Conservation (phyloP, 1,140 invertebrate genomes). For the Euborellia annulipes region DNA sequence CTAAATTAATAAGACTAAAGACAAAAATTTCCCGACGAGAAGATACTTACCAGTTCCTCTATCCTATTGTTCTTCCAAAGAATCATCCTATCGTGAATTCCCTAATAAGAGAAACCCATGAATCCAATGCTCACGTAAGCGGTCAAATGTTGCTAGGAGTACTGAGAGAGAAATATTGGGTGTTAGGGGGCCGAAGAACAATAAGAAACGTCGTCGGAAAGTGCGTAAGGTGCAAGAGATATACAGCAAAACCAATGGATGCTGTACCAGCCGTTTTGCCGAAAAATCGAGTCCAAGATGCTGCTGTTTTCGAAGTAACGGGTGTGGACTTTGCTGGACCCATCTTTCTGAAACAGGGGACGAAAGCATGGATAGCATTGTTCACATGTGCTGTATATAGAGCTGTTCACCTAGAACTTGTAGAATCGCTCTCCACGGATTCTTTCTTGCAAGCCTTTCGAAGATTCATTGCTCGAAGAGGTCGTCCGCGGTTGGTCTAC, state of each 20-base stretch:
- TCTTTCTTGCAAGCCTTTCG: conserved; percentile 23
- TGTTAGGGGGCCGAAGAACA: conserved; percentile 14
- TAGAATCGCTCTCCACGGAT: conserved; percentile 21
- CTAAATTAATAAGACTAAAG: conserved; percentile 2
- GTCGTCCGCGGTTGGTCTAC: conserved; percentile 18
- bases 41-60: conserved; percentile 1
- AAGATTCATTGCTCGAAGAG: conserved; percentile 26
- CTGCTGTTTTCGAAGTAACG: conserved; percentile 18
- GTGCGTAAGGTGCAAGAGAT: conserved; percentile 20
- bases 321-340: conserved; percentile 24
- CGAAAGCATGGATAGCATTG: conserved; percentile 22
- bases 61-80: conserved; percentile 11
- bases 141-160: conserved; percentile 5
- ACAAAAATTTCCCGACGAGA: conserved; percentile 2
- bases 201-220: conserved; percentile 15
- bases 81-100: conserved; percentile 5
- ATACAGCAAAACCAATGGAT: conserved; percentile 15
- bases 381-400: conserved; percentile 26
- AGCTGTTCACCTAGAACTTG: conserved; percentile 28
- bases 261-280: conserved; percentile 17
- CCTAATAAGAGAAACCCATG: conserved; percentile 10
- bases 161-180: conserved; percentile 19
- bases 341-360: conserved; percentile 15
- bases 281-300: conserved; percentile 16
- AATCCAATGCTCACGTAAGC: conserved; percentile 7